Evolutionary conservation across 64 coral and sea anemone genomes (phyloP).

Genomic region (Montipora capricornis): DNA sequence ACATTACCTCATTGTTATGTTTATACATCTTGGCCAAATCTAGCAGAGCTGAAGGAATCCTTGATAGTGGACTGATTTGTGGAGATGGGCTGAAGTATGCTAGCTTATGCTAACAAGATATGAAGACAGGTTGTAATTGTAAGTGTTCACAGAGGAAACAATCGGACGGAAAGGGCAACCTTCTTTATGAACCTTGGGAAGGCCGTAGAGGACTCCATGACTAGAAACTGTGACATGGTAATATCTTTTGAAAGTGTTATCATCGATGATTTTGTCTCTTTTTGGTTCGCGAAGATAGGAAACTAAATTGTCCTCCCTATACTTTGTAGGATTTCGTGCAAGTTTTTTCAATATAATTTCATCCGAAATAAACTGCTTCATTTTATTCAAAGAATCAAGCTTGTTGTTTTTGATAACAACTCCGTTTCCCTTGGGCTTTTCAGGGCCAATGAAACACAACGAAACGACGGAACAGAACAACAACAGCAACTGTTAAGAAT

Average conservation of each 20-base stretch:
- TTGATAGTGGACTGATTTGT: constrained; percentile 46
- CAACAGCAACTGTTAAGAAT: too few relatives aligned
- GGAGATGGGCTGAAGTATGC: constrained; percentile 21
- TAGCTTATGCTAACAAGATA: neutral
- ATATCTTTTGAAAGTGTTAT: constrained; percentile 15
- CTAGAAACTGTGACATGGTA: constrained; percentile 5
- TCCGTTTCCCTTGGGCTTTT: neutral
- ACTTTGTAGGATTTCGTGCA: neutral
- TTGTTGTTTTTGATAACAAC: constrained; percentile 17
- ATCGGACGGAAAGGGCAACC: neutral
- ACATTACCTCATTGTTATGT: constrained; percentile 36
- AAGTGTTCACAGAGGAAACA: constrained; percentile 3
- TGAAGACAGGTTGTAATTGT: constrained; percentile 4
- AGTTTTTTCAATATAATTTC: neutral
- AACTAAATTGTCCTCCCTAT: constrained; percentile 13
- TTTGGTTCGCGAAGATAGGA: neutral
- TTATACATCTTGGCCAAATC: constrained; percentile 32
- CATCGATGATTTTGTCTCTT: constrained; percentile 3
- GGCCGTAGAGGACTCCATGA: constrained; percentile 35
- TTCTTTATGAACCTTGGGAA: neutral
- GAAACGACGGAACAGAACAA: too few relatives aligned
- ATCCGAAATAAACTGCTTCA: neutral
- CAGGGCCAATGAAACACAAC: too few relatives aligned
- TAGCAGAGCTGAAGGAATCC: constrained; percentile 31
- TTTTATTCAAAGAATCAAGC: constrained; percentile 25